phyloP scores from a whole-genome alignment of 2,797 vertebrate genomes.

The Brotula barbata region DNA sequence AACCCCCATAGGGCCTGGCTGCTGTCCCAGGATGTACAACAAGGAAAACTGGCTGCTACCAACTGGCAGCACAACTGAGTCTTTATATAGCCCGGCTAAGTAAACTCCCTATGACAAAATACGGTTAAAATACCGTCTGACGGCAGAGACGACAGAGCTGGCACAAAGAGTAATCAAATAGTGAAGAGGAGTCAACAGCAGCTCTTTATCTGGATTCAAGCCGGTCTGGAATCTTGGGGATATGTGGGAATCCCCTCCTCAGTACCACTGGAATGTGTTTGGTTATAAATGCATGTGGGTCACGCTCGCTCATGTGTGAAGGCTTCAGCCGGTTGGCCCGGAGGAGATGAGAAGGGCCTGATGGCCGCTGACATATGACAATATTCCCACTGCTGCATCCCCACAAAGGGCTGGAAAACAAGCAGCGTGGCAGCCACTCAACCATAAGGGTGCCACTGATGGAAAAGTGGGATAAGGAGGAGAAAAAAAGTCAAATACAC shows the following conservation, averaged over 20 bases:
- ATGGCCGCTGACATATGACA: not conserved
- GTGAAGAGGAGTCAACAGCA: not conserved
- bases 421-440: not conserved
- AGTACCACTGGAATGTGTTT: constrained; percentile 26
- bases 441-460: not conserved
- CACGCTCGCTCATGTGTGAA: constrained; percentile 4
- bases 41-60: constrained; percentile 38
- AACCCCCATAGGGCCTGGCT: constrained; percentile 33
- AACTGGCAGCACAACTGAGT: not conserved
- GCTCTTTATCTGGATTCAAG: constrained; percentile 2
- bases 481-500: not conserved
- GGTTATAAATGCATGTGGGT: constrained; percentile 9
- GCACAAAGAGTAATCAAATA: not conserved
- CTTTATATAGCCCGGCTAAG: constrained; percentile 34
- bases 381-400: not conserved
- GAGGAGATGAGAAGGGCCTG: not conserved
- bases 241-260: constrained; percentile 2
- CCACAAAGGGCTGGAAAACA: constrained; percentile 9
- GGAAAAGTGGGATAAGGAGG: not conserved
- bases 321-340: constrained; percentile 2
- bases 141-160: no score
- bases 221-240: constrained; percentile 3
- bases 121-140: no score
- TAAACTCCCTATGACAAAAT: not conserved
- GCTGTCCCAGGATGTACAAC: constrained; percentile 46